Evolutionary conservation across 2,888 invertebrate species (phyloP).

Genomic region (Gymnocheta viridis): DNA sequence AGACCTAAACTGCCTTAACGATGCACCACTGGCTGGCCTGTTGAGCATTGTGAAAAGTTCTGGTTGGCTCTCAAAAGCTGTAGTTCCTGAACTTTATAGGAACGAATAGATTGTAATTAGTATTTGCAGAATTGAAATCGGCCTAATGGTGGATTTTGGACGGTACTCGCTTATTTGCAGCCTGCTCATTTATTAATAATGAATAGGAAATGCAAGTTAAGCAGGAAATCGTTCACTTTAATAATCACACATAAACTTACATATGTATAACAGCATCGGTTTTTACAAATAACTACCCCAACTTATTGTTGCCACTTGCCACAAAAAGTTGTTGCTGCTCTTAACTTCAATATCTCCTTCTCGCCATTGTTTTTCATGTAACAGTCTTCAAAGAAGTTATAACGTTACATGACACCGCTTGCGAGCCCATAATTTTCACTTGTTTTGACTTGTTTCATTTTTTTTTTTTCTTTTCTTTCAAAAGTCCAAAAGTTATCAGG

Average conservation of each 20-base stretch:
- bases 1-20: no score
- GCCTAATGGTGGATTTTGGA: no score
- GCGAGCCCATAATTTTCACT: constrained; percentile 61
- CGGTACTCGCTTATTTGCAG: no score
- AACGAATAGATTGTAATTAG: no score
- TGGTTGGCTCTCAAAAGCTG: no score
- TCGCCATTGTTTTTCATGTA: background rate
- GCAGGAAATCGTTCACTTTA: background rate
- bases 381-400: constrained; percentile 22
- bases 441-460: constrained; percentile 33
- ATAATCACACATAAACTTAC: no score
- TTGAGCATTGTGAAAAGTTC: no score
- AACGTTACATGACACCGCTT: constrained; percentile 62
- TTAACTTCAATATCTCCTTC: background rate
- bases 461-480: background rate
- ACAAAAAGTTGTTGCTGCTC: background rate
- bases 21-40: no score
- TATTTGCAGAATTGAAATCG: no score
- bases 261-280: background rate
- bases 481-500: constrained; percentile 65
- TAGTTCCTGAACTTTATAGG: no score
- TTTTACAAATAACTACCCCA: constrained; percentile 19
- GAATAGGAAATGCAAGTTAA: background rate
- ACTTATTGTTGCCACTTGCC: background rate
- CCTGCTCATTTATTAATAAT: no score